Conservation (phyloP, 2,797 vertebrate genomes). For the Ptychadena robeensis region DNA sequence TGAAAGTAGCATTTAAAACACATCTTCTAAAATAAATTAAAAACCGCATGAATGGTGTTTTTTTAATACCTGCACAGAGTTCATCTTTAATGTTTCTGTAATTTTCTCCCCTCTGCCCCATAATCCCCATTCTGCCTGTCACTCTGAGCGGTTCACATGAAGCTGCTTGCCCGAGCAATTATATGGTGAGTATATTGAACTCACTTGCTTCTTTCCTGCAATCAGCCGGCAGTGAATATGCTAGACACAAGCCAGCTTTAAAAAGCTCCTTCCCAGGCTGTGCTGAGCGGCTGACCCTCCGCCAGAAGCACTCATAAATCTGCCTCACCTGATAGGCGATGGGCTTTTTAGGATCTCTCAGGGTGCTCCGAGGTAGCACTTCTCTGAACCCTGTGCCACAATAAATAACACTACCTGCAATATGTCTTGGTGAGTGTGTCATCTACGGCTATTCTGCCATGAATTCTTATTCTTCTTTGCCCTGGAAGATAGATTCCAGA, state of each 20-base stretch:
- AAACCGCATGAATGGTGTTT: no score
- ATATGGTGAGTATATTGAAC: slow-evolving; percentile 67
- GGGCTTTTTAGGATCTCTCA: slow-evolving; percentile 85
- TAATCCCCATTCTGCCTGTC: slow-evolving; percentile 60
- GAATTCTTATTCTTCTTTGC: slow-evolving; percentile 82
- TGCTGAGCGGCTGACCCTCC: slow-evolving; percentile 70
- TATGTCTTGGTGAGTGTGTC: slow-evolving; percentile 82
- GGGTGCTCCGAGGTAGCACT: slow-evolving; percentile 82
- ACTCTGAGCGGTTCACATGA: slow-evolving; percentile 67
- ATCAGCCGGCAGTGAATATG: slow-evolving; percentile 65
- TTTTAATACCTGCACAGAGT: neutral
- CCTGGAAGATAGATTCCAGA: slow-evolving; percentile 83
- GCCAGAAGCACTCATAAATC: slow-evolving; percentile 75
- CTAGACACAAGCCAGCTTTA: slow-evolving; percentile 70
- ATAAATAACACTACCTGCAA: slow-evolving; percentile 85
- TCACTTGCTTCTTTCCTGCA: slow-evolving; percentile 64
- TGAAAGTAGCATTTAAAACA: no score
- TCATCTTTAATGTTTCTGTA: neutral
- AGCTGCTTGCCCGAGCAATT: slow-evolving; percentile 72
- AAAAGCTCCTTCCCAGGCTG: slow-evolving; percentile 67
- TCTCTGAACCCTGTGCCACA: slow-evolving; percentile 81
- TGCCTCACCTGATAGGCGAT: slow-evolving; percentile 82
- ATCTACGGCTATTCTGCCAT: slow-evolving; percentile 78
- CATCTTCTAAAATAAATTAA: no score
- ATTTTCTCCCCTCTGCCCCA: neutral